These are phyloP conservation scores for Hypotaenidia okinawae DNA, from an alignment of 2,797 vertebrate genomes.

Conservation along the genomic window DNA sequence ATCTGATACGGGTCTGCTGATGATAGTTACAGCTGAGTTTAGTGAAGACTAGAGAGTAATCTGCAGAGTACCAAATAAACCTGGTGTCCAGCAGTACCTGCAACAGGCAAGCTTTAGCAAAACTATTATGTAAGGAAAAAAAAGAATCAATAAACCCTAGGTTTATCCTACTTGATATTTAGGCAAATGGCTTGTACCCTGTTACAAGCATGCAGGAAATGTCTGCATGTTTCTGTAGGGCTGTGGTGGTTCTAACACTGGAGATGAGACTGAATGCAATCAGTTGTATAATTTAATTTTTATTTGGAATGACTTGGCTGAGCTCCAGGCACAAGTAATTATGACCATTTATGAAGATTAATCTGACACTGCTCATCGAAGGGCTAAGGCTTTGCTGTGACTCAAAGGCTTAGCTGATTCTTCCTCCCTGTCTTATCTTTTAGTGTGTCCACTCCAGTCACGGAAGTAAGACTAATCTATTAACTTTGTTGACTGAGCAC, in stretches of 20 bases:
- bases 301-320: constrained; percentile 11
- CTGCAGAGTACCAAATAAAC: neutral
- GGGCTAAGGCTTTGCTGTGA: neutral
- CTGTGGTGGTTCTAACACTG: neutral
- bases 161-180: neutral
- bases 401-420: constrained; percentile 5
- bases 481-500: constrained; percentile 39
- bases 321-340: constrained; percentile 44
- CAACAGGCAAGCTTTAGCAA: neutral
- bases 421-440: neutral
- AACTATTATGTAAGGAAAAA: neutral
- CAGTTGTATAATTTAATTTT: neutral
- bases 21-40: neutral
- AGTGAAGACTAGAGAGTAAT: neutral
- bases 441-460: neutral
- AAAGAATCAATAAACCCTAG: neutral
- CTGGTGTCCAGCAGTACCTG: neutral
- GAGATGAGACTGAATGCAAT: neutral
- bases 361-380: constrained; percentile 45
- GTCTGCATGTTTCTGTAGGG: neutral
- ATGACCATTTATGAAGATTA: constrained; percentile 52
- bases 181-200: neutral
- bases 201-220: neutral
- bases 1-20: neutral
- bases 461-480: constrained; percentile 54